These are phyloP conservation scores for Peucedramus taeniatus DNA, from an alignment of 2,113 vertebrate genomes.

Conservation along the genomic window DNA sequence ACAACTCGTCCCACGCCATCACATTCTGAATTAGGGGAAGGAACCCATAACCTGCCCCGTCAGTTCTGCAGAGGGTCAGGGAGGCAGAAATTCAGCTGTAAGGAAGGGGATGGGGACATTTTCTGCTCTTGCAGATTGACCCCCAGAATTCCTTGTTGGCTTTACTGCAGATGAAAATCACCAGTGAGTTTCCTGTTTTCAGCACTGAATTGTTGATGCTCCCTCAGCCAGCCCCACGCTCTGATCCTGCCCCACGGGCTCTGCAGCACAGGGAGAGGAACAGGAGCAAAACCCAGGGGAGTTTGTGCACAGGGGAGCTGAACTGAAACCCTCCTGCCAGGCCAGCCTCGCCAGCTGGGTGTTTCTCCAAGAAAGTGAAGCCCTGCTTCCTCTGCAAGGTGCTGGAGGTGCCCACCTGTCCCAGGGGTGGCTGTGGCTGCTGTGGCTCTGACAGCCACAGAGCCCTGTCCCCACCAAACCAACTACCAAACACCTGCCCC, in stretches of 20 bases:
- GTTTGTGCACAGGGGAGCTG: background rate
- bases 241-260: background rate
- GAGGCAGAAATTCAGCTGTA: background rate
- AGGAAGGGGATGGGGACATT: background rate
- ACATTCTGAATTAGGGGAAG: background rate
- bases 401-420: background rate
- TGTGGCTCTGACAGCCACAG: background rate
- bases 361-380: background rate
- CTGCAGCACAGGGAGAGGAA: rapidly evolving
- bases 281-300: background rate
- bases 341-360: rapidly evolving
- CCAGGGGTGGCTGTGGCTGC: background rate
- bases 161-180: background rate
- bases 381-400: background rate
- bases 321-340: background rate
- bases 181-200: background rate
- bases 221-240: rapidly evolving
- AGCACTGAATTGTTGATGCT: rapidly evolving
- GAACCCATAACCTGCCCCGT: background rate
- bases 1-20: background rate
- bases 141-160: background rate
- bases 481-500: background rate
- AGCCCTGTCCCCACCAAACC: background rate
- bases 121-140: background rate
- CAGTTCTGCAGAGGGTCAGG: background rate